Percentiles rank a stretch among this genome's conserved stretches.
Conservation (phyloP, 2,797 vertebrate species). For the Phrynocephalus forsythii region DNA sequence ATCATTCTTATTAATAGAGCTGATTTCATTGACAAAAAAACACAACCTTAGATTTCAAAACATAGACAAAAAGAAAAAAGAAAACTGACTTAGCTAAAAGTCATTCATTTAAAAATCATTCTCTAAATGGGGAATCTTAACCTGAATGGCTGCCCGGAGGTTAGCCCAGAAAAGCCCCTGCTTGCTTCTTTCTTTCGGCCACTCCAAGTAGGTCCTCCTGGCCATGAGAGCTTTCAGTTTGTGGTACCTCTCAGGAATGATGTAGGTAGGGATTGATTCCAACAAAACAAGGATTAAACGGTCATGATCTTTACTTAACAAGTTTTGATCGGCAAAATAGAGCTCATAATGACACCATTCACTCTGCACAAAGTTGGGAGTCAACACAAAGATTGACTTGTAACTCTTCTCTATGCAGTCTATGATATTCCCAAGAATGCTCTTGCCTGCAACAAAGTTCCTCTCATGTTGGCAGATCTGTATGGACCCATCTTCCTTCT, state of each 20-base stretch:
- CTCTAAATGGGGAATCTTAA: background rate
- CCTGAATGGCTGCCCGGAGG: slow-evolving; percentile 80
- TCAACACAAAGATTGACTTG: slow-evolving; percentile 88
- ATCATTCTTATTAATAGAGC: no score
- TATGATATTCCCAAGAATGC: slow-evolving; percentile 90
- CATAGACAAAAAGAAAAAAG: background rate
- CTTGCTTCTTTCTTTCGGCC: slow-evolving; percentile 86
- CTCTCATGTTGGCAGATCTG: slow-evolving; percentile 86
- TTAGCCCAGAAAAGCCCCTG: slow-evolving; percentile 87
- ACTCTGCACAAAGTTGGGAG: slow-evolving; percentile 90
- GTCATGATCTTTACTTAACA: slow-evolving; percentile 79
- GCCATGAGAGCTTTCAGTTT: slow-evolving; percentile 86
- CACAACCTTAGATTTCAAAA: background rate
- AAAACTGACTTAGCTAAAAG: background rate
- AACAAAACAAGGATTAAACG: slow-evolving; percentile 89
- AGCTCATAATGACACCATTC: slow-evolving; percentile 96
- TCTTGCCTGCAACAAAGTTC: slow-evolving; percentile 87
- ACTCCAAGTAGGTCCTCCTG: slow-evolving; percentile 86
- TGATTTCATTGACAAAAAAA: no score
- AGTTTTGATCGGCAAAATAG: slow-evolving; percentile 91
- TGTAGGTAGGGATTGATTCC: slow-evolving; percentile 84
- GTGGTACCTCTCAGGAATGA: slow-evolving; percentile 88
- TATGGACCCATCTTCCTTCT: slow-evolving; percentile 77
- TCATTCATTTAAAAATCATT: background rate
- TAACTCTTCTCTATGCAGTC: slow-evolving; percentile 88